These are phyloP conservation scores for Blastobasis adustella DNA, from an alignment of 2,888 invertebrate genomes.

Conservation along the genomic window DNA sequence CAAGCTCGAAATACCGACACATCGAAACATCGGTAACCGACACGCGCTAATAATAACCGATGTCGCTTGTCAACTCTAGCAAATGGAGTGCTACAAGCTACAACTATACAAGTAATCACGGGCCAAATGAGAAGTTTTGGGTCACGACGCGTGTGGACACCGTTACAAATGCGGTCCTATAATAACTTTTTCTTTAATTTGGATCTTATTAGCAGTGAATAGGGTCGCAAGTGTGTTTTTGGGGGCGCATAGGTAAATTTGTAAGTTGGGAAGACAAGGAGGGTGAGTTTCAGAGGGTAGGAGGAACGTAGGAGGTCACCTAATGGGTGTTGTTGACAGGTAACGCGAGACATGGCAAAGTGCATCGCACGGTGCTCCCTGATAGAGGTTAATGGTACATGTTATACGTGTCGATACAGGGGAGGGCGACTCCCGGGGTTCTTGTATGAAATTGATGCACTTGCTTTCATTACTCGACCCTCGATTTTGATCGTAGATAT, in stretches of 20 bases:
- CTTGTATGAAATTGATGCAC: no score
- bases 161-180: constrained; percentile 10
- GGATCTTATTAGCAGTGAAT: constrained; percentile 26
- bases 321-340: constrained; percentile 69
- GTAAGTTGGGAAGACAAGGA: constrained; percentile 38
- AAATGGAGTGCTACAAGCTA: constrained; percentile 30
- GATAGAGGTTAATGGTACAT: constrained; percentile 36
- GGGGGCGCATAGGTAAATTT: constrained; percentile 32
- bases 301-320: constrained; percentile 57
- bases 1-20: constrained; percentile 23
- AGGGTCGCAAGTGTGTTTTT: constrained; percentile 19
- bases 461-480: not conserved
- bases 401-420: constrained; percentile 14
- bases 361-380: constrained; percentile 41
- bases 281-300: constrained; percentile 56
- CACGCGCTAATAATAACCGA: constrained; percentile 50
- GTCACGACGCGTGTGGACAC: constrained; percentile 34
- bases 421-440: not conserved
- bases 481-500: not conserved
- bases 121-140: constrained; percentile 66
- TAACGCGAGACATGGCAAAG: constrained; percentile 67
- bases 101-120: constrained; percentile 59
- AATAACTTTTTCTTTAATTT: constrained; percentile 21
- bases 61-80: constrained; percentile 47
- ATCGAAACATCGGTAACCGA: constrained; percentile 35